phyloP scores from a whole-genome alignment of 2,113 vertebrate genomes.

The Triplophysa dalaica region DNA sequence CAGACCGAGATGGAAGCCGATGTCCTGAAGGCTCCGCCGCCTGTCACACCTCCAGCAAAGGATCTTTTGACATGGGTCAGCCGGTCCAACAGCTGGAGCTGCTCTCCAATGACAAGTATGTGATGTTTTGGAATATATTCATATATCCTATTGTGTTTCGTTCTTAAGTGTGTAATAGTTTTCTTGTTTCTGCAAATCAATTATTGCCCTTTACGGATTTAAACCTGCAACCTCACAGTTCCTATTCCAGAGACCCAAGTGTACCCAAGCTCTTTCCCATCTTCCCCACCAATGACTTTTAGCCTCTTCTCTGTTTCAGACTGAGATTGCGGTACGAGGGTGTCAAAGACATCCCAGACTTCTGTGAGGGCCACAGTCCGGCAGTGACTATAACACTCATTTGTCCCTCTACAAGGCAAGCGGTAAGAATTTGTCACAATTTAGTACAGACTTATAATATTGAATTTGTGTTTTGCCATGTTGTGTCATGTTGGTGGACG shows the following conservation, averaged over 20 bases:
- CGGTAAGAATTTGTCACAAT: constrained; percentile 63
- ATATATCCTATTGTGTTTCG: background rate
- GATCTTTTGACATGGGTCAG: constrained; percentile 77
- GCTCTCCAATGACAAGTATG: constrained; percentile 79
- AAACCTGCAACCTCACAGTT: too few relatives aligned
- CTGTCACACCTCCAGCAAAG: constrained; percentile 75
- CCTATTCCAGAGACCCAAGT: background rate
- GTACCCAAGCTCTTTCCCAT: background rate
- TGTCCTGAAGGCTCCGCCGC: constrained; percentile 83
- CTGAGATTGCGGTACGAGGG: constrained; percentile 80
- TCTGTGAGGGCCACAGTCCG: constrained; percentile 82
- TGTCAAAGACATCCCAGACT: constrained; percentile 41
- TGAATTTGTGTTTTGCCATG: background rate
- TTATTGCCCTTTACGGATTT: background rate
- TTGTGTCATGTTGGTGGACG: too few relatives aligned
- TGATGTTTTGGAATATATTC: background rate
- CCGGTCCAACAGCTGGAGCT: constrained; percentile 75
- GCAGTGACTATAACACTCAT: constrained; percentile 88
- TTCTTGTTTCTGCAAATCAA: background rate
- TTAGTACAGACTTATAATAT: background rate
- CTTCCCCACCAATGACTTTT: background rate
- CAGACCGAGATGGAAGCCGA: constrained; percentile 58
- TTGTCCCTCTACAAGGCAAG: constrained; percentile 85
- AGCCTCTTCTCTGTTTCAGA: constrained; percentile 63
- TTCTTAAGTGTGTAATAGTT: background rate